Conservation (phyloP, 1,140 invertebrate genomes). For the Lepidurus packardi region DNA sequence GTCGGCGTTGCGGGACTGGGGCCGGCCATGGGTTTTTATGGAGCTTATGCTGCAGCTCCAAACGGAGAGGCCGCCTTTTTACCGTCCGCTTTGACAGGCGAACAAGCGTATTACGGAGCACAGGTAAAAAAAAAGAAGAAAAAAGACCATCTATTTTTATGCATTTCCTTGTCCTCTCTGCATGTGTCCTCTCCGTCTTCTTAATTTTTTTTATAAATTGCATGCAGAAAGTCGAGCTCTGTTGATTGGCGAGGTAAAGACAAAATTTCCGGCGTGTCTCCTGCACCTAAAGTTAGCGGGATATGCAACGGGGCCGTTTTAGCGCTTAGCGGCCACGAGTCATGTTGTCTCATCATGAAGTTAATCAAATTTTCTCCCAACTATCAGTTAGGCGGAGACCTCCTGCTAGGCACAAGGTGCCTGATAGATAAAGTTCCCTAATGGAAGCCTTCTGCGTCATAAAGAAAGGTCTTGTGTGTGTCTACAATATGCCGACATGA, state of each 20-base stretch:
- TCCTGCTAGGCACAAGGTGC: slow-evolving; percentile 17
- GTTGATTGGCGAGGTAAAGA: not conserved
- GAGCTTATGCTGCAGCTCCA: not conserved
- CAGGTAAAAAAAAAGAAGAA: not conserved
- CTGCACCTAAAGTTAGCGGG: too few relatives aligned
- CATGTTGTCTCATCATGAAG: slow-evolving; percentile 11
- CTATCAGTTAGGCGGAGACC: slow-evolving; percentile 13
- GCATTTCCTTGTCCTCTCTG: too few relatives aligned
- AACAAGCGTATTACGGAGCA: slow-evolving; percentile 2
- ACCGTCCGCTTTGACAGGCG: slow-evolving; percentile 1
- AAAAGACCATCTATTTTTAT: too few relatives aligned
- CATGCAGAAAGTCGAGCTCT: not conserved
- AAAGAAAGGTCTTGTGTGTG: slow-evolving; percentile 22
- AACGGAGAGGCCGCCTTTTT: not conserved
- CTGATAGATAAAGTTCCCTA: slow-evolving; percentile 10
- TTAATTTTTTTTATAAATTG: not conserved
- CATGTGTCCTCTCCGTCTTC: too few relatives aligned
- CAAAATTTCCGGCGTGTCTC: too few relatives aligned
- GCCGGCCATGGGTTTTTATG: not conserved
- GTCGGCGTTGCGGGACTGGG: slow-evolving; percentile 6
- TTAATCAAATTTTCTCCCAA: slow-evolving; percentile 17
- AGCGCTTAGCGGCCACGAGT: not conserved
- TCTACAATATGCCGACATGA: slow-evolving; percentile 6
- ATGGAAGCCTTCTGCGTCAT: slow-evolving; percentile 19
- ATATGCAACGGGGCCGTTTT: not conserved